Evolutionary conservation across 2,797 vertebrate species (phyloP), one percentile per base, ranked within the genome.

Genomic region (Notolepis coatsorum): DNA sequence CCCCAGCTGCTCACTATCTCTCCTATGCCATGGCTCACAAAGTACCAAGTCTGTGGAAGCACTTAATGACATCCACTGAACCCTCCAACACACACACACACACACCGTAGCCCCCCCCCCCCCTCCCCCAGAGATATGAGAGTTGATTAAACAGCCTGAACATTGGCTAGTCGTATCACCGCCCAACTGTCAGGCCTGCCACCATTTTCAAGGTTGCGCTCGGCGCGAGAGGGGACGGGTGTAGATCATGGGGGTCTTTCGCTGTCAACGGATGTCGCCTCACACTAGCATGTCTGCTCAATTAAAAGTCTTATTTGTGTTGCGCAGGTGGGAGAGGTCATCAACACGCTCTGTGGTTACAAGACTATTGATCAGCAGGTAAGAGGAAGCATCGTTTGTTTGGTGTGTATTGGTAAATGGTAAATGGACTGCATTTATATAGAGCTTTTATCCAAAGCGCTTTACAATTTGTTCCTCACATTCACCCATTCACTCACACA

Each of bases 331-430:
- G 93, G 93, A 46, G 95, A 93, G 60, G 95, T 96, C 45, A 71
- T 95, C 52, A 96, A 96, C 89, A 96, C 94, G 2, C 81, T 96
- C 0, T 96, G 95, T 30, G 95, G 95, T 2, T 95, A 93, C 88
- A 79, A 87, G 81, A 92, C 95, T 0, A 89, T 96, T 0, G 58
- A 80, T 7, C 69, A 93, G 67, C 86, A 95, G 93, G 95, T 96
- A 65, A 84, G 53, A 56, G 9, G 2, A 42, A 9, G 42, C 7
- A 46, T 54, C 9, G 37, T 24, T 18, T 2, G 27, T 13, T 41
- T 13, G 12, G 15, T 41, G 52, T 47, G 45, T 7, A 27, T 6
- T n/a, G 12, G n/a, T 27, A 24, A n/a, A n/a, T n/a, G n/a, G n/a
- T n/a, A n/a, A n/a, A n/a, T n/a, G n/a, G n/a, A n/a, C n/a, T n/a